phyloP scores from a whole-genome alignment of 2,888 invertebrate species.

The Hydroisotoma schaefferi region DNA sequence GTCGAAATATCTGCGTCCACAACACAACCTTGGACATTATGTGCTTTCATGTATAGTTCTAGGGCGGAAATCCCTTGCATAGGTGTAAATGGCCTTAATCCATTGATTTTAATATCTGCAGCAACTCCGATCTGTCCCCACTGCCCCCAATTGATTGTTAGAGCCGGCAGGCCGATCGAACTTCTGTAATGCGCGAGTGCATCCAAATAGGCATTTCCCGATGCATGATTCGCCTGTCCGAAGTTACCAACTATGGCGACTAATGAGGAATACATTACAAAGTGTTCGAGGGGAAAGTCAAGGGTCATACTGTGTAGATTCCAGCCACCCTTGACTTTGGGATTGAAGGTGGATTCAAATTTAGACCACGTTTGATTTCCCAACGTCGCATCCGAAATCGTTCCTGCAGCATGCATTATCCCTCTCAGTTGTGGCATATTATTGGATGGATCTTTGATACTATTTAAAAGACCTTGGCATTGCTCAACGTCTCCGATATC shows the following conservation, averaged over 20 bases:
- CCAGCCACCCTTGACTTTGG: slow-evolving; percentile 33
- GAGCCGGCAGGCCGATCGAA: slow-evolving; percentile 20
- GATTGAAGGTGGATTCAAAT: slow-evolving; percentile 12
- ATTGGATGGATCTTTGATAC: neutral
- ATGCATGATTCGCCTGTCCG: slow-evolving; percentile 24
- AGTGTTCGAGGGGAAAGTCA: slow-evolving; percentile 30
- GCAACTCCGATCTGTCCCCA: slow-evolving; percentile 28
- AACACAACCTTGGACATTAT: slow-evolving; percentile 12
- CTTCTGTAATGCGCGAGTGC: slow-evolving; percentile 21
- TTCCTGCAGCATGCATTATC: slow-evolving; percentile 29
- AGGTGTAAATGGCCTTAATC: slow-evolving; percentile 21
- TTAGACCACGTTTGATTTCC: slow-evolving; percentile 26
- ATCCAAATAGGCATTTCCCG: slow-evolving; percentile 29
- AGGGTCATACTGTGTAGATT: slow-evolving; percentile 32
- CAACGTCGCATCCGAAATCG: slow-evolving; percentile 18
- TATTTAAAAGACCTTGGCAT: slow-evolving; percentile 7
- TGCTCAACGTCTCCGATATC: slow-evolving; percentile 19
- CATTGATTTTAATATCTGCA: slow-evolving; percentile 17
- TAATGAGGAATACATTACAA: slow-evolving; percentile 28
- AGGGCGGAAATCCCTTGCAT: slow-evolving; percentile 26
- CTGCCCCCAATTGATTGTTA: slow-evolving; percentile 25
- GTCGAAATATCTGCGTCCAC: slow-evolving; percentile 19
- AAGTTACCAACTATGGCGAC: slow-evolving; percentile 3
- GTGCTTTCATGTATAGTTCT: slow-evolving; percentile 14
- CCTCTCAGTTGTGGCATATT: slow-evolving; percentile 23